Evolutionary conservation across 2,888 invertebrate genomes (phyloP).

Genomic region (Nipponacmea schrenckii): DNA sequence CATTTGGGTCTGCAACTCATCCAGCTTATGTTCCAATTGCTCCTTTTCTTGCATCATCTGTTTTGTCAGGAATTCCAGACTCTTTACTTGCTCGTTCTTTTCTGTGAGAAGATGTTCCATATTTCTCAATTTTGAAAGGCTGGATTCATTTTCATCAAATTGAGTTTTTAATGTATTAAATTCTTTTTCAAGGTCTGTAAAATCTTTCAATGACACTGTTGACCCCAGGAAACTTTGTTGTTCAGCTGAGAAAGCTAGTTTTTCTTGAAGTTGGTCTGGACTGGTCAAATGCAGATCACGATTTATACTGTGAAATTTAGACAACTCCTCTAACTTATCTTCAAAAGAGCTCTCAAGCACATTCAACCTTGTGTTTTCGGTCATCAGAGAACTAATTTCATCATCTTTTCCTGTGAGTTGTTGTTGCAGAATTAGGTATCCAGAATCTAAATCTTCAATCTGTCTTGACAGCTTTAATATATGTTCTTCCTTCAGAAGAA

Average conservation of each 20-base stretch:
- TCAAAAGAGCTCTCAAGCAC: background rate
- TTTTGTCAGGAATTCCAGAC: conserved; percentile 13
- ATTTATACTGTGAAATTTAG: background rate
- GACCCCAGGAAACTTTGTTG: background rate
- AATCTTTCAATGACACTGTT: conserved; percentile 9
- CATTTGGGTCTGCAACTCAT: conserved; percentile 40
- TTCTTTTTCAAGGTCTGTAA: conserved; percentile 22
- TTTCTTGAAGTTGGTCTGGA: background rate
- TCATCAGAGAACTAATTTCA: background rate
- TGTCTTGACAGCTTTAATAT: conserved; percentile 21
- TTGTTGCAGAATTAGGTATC: conserved; percentile 11
- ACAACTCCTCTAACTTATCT: background rate
- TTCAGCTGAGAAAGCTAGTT: background rate
- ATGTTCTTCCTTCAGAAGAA: conserved; percentile 20
- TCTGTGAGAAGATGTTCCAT: conserved; percentile 15
- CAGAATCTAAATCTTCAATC: conserved; percentile 22
- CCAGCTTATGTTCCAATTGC: conserved; percentile 38
- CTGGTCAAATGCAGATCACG: background rate
- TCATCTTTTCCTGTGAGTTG: conserved; percentile 21
- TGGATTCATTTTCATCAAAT: conserved; percentile 25
- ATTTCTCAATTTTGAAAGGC: conserved; percentile 22
- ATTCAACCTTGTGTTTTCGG: conserved; percentile 15
- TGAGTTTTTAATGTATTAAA: conserved; percentile 20
- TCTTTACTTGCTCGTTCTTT: conserved; percentile 4
- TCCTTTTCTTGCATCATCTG: conserved; percentile 20